Percentiles rank a stretch among this genome's conserved stretches.
Evolutionary conservation across 2,113 vertebrate species (phyloP).

Genomic region (Nibea albiflora): DNA sequence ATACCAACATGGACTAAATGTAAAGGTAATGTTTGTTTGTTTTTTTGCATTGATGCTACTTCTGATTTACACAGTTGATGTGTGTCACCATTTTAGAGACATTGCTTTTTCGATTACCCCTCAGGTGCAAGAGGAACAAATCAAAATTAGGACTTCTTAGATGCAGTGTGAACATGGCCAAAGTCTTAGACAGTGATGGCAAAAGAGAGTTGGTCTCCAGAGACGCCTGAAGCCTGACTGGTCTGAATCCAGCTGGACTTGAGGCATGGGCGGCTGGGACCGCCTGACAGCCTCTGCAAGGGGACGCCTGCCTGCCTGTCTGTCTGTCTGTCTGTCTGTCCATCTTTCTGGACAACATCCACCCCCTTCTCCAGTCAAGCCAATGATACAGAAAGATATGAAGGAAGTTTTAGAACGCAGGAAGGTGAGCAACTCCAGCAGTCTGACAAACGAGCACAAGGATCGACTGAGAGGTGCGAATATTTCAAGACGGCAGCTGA

Average conservation of each 20-base stretch:
- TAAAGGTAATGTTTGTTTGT: too few species aligned
- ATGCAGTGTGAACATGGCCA: neutral
- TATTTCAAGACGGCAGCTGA: constrained; percentile 22
- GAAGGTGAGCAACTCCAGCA: constrained; percentile 23
- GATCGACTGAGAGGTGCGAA: constrained; percentile 25
- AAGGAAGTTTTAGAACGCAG: constrained; percentile 5
- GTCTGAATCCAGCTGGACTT: constrained; percentile 40
- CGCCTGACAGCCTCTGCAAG: constrained; percentile 1
- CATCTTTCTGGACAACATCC: constrained; percentile 23
- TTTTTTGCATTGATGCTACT: too few species aligned
- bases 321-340: neutral
- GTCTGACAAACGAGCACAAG: constrained; percentile 31
- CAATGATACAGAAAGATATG: constrained; percentile 28
- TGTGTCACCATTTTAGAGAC: neutral
- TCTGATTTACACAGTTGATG: neutral
- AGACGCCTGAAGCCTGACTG: constrained; percentile 2
- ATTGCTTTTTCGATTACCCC: neutral
- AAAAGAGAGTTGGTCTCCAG: constrained; percentile 19
- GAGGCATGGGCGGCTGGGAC: constrained; percentile 16
- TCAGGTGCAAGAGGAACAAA: neutral
- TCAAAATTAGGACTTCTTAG: neutral
- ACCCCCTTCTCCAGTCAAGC: constrained; percentile 28
- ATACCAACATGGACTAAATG: too few species aligned
- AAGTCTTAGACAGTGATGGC: neutral
- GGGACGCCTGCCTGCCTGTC: constrained; percentile 8